Evolutionary conservation across 2,888 invertebrate species (phyloP), one percentile per base, ranked within the genome.

Genomic region (Stenoptilia bipunctidactyla): DNA sequence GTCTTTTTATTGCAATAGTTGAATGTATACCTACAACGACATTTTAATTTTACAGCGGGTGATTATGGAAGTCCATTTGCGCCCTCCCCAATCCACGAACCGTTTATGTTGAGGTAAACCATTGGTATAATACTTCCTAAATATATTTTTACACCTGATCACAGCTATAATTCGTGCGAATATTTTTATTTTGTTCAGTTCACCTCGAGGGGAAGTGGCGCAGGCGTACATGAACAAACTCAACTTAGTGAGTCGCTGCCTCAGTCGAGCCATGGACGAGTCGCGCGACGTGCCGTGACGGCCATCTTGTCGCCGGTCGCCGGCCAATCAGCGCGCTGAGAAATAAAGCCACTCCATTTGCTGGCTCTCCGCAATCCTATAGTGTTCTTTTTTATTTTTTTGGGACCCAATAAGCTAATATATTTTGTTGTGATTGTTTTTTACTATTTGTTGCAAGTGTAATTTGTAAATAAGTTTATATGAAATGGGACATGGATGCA

Each of bases 201-300:
- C 73, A 1, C 66, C 68, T 0, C 70, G 74, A 41, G 69, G 68
- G 37, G 69, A 69, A 27, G 50, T 48, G 20, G 68, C 68, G 8
- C 45, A 62, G 2, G 66, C 67, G 0, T 74, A 69, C 56, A 58
- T 70, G 6, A 54, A 52, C 58, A 70, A 69, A 50, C 50, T 79
- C 45, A 70, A 75, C 40, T 54, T 66, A 4, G 73, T 71, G 15
- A 56, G 63, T 25, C 63, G 77, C 40, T 62, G 74, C 38, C 67
- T 74, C 42, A 44, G 42, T 46, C 63, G 53, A 15, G 65, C 68
- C 41, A 53, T 67, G 57, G 65, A 68, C 44, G 45, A 57, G 3
- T 25, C 63, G 1, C 45, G 61, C 0, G 66, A 66, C 58, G 59
- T 53, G 55, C 69, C 74, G 15, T 70, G 74, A 71, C 49, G 34